Evolutionary conservation across 2,888 invertebrate species (phyloP), one percentile per base, ranked within the genome.

Genomic region (Ecliptopera silaceata): DNA sequence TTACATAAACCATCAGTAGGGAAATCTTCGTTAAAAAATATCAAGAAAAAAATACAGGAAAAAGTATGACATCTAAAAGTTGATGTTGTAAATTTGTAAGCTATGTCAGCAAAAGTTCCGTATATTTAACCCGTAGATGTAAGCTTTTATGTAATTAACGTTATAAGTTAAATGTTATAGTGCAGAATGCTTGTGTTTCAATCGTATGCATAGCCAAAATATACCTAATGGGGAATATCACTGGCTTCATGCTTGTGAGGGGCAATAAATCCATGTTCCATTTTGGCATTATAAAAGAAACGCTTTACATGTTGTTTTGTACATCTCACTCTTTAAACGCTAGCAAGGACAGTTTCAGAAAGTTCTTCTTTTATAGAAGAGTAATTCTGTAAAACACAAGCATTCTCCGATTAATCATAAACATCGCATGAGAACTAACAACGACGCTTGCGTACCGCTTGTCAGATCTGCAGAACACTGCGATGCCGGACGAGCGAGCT

Each of bases 401-500:
- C 74, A 81, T 82, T 77, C 74, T 74, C 64, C 41, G 62, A 64
- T 66, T 59, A 71, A 72, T 73, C 70, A 67, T 70, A 67, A 64
- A 73, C 77, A 77, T 77, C 79, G 89, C 86, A 88, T 88, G 83
- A 75, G 65, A 75, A 89, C 90, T 90, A 90, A 91, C 89, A 65
- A 68, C 84, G 85, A 84, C 80, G 88, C 88, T 84, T 84, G 86
- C 85, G 84, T 85, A 84, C 80, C 84, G 86, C 86, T 82, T 88
- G 93, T 92, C 93, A 96, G 98, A 98, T 95, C 96, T 98, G 94
- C 96, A 97, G 93, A 98, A 97, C 93, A 98, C 98, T 79, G 98
- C 97, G 89, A 97, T 98, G 96, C 99, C 99, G 79, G 99, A 99
- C 93, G 99, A 99, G 94, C 94, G 99, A 84, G 99, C 99, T 75